Evolutionary conservation across 2,797 vertebrate species (phyloP), one percentile per base, ranked within the genome.

Genomic region (Emys orbicularis): DNA sequence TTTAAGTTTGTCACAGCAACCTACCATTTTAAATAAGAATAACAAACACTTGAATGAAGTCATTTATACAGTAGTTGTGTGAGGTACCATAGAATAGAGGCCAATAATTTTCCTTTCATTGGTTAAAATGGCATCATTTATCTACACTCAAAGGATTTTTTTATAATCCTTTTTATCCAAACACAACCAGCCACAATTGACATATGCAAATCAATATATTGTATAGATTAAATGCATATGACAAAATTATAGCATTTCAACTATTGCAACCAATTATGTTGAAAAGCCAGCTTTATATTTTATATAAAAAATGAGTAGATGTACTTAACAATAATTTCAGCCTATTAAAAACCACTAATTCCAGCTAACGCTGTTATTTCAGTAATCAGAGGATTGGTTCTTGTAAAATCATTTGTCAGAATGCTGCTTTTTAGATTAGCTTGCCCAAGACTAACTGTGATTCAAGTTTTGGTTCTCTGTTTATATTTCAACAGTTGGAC

Each of bases 281-380:
- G 59, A 83, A 88, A 95, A 93, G 8, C 76, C 93, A 68, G 61
- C 94, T 88, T 84, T 81, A 86, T 86, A 5, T 77, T 95, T 90
- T 83, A n/a, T 47, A 76, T 76, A 65, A 79, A 49, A 92, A 95
- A 61, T 27, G 41, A 88, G 31, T 37, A 11, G 0, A 85, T 76
- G 21, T 47, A 47, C 50, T 90, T 25, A 89, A 29, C 18, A 12
- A 12, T 27, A 88, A 85, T 2, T 10, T 12, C 79, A 90, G 88
- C n/a, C 84, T 95, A 44, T 84, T 83, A 83, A 93, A 90, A 84
- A 25, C 47, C 83, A 18, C 87, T 90, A 85, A 90, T 50, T 76
- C 41, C 41, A 41, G 6, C 12, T 54, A 87, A 34, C 37, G 65
- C 7, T 94, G 18, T 89, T 92, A 79, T 89, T 92, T 94, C 91